Conservation (phyloP, 2,113 vertebrate species). For the Hypomesus transpacificus region DNA sequence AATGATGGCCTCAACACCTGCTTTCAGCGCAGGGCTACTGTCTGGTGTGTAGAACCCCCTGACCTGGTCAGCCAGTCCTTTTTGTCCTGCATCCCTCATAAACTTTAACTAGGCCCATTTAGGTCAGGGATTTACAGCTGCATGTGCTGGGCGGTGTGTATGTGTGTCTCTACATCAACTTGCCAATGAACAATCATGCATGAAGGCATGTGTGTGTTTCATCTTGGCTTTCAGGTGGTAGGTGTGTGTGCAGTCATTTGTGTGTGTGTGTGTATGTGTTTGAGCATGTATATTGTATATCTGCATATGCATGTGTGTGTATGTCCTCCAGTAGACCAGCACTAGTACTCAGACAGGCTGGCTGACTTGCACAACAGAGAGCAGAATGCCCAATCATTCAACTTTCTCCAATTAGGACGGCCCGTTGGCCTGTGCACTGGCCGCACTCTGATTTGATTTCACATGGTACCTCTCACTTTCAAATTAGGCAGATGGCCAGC, state of each 20-base stretch:
- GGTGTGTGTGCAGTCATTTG: background rate
- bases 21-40: background rate
- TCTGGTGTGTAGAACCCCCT: background rate
- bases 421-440: slow-evolving; percentile 24
- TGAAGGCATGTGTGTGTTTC: no score
- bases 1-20: background rate
- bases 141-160: slow-evolving; percentile 2
- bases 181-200: no score
- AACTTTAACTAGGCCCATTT: background rate
- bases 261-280: background rate
- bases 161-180: background rate
- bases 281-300: no score
- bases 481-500: slow-evolving; percentile 55
- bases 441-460: slow-evolving; percentile 52
- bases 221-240: background rate
- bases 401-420: slow-evolving; percentile 33
- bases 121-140: background rate
- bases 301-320: background rate
- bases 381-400: background rate
- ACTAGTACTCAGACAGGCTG: background rate
- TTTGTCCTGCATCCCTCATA: background rate
- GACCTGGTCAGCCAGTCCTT: background rate
- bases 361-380: no score
- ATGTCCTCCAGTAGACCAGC: background rate
- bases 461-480: slow-evolving; percentile 44